Percentiles rank a stretch among this genome's conserved stretches.
phyloP scores from a whole-genome alignment of 2,797 vertebrate genomes.

The Phalanger gymnotis region DNA sequence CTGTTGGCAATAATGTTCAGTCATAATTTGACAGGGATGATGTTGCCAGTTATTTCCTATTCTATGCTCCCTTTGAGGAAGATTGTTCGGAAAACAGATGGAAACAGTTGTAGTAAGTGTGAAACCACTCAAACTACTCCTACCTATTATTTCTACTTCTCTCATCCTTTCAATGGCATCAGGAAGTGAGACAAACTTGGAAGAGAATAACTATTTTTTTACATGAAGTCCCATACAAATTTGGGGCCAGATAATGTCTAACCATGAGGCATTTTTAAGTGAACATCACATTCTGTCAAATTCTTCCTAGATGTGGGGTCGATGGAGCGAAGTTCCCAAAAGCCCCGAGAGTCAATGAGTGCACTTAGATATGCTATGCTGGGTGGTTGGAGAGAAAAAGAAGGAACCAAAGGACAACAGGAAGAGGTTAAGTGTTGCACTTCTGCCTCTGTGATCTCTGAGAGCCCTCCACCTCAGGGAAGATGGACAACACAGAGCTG shows the following conservation, averaged over 20 bases:
- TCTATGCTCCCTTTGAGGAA: slow-evolving; percentile 21
- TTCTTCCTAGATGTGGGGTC: background rate
- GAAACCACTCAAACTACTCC: slow-evolving; percentile 41
- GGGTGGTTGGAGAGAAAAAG: background rate
- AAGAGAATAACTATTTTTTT: slow-evolving; percentile 32
- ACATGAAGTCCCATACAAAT: slow-evolving; percentile 32
- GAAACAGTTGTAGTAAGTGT: slow-evolving; percentile 23
- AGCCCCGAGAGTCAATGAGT: background rate
- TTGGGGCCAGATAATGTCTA: background rate
- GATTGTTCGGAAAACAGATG: slow-evolving; percentile 53
- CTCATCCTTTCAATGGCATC: slow-evolving; percentile 25
- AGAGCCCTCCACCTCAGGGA: background rate
- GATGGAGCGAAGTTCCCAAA: background rate
- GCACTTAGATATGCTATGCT: background rate
- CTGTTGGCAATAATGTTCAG: background rate
- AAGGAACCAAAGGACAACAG: background rate
- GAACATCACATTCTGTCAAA: background rate
- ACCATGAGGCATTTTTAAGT: background rate
- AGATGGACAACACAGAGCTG: background rate
- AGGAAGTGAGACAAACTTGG: slow-evolving; percentile 41
- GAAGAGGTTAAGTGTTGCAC: background rate
- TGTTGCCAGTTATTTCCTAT: background rate
- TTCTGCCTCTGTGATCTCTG: background rate
- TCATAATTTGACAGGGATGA: background rate
- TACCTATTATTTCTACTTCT: slow-evolving; percentile 56